Conservation (phyloP, 2,113 vertebrate genomes). For the Zosterops hypoxanthus region DNA sequence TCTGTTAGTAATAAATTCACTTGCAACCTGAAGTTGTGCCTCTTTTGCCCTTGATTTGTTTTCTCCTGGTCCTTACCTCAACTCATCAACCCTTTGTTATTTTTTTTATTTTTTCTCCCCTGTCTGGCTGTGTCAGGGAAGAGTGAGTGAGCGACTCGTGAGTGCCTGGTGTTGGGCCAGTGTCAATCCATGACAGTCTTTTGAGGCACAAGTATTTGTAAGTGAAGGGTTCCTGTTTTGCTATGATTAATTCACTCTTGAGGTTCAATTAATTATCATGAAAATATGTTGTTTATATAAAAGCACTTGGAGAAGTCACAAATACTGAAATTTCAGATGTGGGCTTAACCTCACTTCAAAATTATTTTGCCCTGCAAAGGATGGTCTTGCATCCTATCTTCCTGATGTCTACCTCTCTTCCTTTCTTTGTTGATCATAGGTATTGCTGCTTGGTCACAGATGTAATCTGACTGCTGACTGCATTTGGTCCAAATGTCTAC, state of each 20-base stretch:
- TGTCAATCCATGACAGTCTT: not conserved
- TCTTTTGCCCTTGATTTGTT: not conserved
- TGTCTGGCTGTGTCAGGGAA: not conserved
- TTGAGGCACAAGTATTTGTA: not conserved
- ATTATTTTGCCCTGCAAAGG: not conserved
- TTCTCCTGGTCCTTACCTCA: not conserved
- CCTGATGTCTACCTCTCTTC: not conserved
- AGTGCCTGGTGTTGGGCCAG: no score
- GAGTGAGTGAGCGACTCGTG: rapidly evolving
- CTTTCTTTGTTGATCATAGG: not conserved
- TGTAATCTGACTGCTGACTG: not conserved
- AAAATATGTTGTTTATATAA: not conserved
- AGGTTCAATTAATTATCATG: not conserved
- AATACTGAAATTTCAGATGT: not conserved
- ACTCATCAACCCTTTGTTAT: not conserved
- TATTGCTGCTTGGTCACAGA: not conserved
- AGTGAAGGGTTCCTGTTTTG: not conserved
- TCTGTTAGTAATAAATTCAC: not conserved
- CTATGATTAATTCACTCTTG: not conserved
- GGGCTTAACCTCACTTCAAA: not conserved
- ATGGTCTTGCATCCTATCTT: not conserved
- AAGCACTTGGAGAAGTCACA: not conserved
- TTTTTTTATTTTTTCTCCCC: not conserved
- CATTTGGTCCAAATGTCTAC: not conserved
- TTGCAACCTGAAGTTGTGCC: not conserved